Conservation (phyloP, 1,140 invertebrate genomes). For the Vanessa atalanta region DNA sequence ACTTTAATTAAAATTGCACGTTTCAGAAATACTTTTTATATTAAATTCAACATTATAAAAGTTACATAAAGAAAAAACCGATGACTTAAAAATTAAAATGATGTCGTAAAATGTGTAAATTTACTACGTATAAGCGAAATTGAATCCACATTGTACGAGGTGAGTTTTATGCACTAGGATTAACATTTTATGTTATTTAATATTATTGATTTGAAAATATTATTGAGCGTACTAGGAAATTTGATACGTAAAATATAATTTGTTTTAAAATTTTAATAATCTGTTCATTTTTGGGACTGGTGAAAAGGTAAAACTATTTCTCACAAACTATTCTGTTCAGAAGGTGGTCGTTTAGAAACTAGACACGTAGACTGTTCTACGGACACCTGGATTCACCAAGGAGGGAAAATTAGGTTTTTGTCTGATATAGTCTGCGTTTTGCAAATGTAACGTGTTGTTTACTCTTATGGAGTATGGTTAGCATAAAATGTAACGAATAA, state of each 20-base stretch:
- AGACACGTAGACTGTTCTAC: conserved; percentile 7
- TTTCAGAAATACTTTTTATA: too few species aligned
- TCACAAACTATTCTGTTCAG: conserved; percentile 2
- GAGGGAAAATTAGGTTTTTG: conserved; percentile 9
- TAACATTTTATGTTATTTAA: too few species aligned
- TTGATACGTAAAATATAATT: background rate
- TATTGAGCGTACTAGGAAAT: background rate
- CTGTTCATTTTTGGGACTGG: background rate
- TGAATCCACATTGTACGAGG: background rate
- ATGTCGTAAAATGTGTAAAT: background rate
- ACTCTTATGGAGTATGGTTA: background rate
- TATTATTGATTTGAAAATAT: too few species aligned
- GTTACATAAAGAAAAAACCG: background rate
- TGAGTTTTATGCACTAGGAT: background rate
- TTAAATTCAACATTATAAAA: background rate
- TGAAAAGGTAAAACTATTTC: conserved; percentile 5
- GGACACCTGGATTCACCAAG: conserved; percentile 16
- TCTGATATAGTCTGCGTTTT: background rate
- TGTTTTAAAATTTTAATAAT: background rate
- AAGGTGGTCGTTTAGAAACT: conserved; percentile 10
- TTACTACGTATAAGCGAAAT: background rate
- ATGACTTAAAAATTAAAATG: conserved; percentile 2
- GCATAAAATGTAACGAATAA: background rate
- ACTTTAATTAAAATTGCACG: too few species aligned
- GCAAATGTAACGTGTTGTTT: background rate